phyloP scores from a whole-genome alignment of 1,140 invertebrate genomes.

The Achatina immaculata region DNA sequence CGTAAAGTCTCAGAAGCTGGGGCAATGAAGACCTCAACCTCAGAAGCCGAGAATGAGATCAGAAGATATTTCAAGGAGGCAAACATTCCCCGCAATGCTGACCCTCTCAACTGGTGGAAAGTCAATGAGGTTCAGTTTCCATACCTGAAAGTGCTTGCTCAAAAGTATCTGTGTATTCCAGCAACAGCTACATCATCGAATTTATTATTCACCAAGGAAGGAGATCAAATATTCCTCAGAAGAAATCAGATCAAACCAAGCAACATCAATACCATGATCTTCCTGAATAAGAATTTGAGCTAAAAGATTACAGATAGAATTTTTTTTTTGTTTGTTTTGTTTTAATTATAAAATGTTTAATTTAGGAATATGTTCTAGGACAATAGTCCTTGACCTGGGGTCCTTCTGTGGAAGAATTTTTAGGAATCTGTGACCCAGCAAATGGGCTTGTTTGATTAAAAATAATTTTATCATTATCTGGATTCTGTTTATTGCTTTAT shows the following conservation, averaged over 20 bases:
- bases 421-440: too few relatives aligned
- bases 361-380: too few relatives aligned
- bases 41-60: slow-evolving; percentile 34
- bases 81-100: slow-evolving; percentile 31
- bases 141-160: slow-evolving; percentile 27
- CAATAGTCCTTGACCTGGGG: too few relatives aligned
- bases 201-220: slow-evolving; percentile 26
- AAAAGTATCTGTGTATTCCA: slow-evolving; percentile 37
- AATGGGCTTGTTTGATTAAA: too few relatives aligned
- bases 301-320: neutral
- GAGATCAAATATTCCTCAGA: neutral
- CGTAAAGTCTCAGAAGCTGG: slow-evolving; percentile 34
- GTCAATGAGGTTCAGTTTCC: slow-evolving; percentile 35
- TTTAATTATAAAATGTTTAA: too few relatives aligned
- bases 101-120: slow-evolving; percentile 31
- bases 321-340: too few relatives aligned
- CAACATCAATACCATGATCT: slow-evolving; percentile 21
- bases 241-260: slow-evolving; percentile 12
- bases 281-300: slow-evolving; percentile 26
- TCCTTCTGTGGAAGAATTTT: too few relatives aligned
- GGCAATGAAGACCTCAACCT: slow-evolving; percentile 28
- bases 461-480: too few relatives aligned
- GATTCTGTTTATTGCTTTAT: too few relatives aligned
- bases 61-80: slow-evolving; percentile 33
- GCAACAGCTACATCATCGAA: slow-evolving; percentile 19